Evolutionary conservation across 37 sponge, comb jelly and placozoan species (phyloP), one percentile per base, ranked within the genome.

Genomic region (Hormiphora californensis): DNA sequence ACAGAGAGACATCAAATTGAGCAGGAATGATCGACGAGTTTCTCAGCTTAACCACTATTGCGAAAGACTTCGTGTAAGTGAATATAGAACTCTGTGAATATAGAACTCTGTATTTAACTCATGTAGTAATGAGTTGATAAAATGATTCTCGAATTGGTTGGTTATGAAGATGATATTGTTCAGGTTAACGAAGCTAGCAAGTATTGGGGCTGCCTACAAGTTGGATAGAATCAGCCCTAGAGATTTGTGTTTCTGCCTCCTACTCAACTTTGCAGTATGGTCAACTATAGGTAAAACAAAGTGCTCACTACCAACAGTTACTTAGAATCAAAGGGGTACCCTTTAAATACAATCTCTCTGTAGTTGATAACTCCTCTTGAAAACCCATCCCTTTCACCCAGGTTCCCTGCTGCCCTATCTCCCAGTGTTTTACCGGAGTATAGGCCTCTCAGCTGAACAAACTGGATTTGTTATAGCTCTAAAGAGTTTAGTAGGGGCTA

Each of bases 361-460:
- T 17, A 15, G 12, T 49, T 17, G 9, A 49, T 49, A 49, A 17
- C 15, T 17, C 12, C 12, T 49, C 53, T 9, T 17, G 53, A 49
- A 49, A 15, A 17, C 53, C 9, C 53, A 15, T 17, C 15, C 53
- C 53, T 17, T 17, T 57, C 23, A 28, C 23, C 61, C 61, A 57
- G 61, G 61, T 21, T 57, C 61, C 3, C 61, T 57, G n/a, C 23
- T 57, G 61, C 61, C 61, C 30, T 57, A 57, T 30, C 61, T 57
- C 3, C 61, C 61, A 5, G 61, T 57, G 61, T 57, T 57, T 57
- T 57, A 57, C 61, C n/a, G 61, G 27, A 57, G 61, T 57, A 57
- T 57, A 21, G 61, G 61, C n/a, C 61, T 57, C 7, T 57, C 61
- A 57, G 61, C 61, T 57, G 61, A 57, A 30, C 61, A 57, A 12